Base-by-base conservation (phyloP, 2,113 vertebrate species). In the Centrocercus urophasianus region DNA sequence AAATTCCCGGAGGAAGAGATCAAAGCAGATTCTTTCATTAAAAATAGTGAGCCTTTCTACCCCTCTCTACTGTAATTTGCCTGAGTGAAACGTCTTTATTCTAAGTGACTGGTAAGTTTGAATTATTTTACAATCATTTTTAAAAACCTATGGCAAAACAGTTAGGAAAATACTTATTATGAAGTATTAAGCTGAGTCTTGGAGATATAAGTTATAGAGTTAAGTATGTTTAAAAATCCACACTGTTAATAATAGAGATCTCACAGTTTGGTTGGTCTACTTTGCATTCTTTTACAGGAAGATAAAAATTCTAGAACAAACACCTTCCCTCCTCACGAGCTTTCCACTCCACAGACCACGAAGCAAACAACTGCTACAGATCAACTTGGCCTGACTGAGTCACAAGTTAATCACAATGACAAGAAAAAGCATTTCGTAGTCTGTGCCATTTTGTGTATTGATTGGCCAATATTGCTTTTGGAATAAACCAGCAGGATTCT, bases 1-100 rank as follows among this genome's bases (percentile, higher is more conserved):
- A 57, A 87, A 70, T 90, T 88, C 86, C 86, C 95, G 71, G 70
- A 96, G 75, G 50, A 86, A 65, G 48, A 97, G 72, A 97, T 95
- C 93, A 96, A 95, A 98, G 95, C 42, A 45, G 47, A 18, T 32
- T 48, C 47, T 22, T 72, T 69, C 86, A 63, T 64, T 76, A 38
- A 86, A 63, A 71, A 88, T 73, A 78, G 32, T 2, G 57, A 12
- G 38, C 20, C 38, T 70, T 79, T 61, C 56, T 36, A 65, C 45
- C 67, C 57, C 54, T 22, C 63, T 10, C 4, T 43, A 18, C 66
- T 32, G 6, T 21, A 65, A 45, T 66, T 54, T 72, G 43, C 45
- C 77, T 30, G 47, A 50, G 8, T 21, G 48, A 82, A 84, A 54
- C 8, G 42, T 20, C 19, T 57, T 24, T 74, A 6, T 47, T 27